Percentiles rank a stretch among this genome's conserved stretches.
phyloP scores from a whole-genome alignment of 2,888 invertebrate species.

The Synergus umbraculus region DNA sequence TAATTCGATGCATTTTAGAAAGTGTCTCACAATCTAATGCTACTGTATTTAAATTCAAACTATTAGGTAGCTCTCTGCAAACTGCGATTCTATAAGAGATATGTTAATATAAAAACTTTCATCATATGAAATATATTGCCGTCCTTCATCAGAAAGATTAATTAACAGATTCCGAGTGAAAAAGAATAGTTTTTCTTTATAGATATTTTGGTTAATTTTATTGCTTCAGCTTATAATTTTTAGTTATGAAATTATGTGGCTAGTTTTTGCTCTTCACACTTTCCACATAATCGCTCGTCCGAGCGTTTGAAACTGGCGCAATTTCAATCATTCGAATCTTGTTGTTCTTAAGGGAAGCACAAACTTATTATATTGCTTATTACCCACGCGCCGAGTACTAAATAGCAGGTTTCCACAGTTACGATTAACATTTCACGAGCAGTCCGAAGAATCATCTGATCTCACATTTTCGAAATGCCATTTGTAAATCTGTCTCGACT shows the following conservation, averaged over 20 bases:
- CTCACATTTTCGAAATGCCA: constrained; percentile 54
- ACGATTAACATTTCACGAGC: constrained; percentile 66
- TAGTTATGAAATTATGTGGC: background rate
- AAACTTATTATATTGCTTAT: constrained; percentile 58
- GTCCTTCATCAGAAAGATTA: background rate
- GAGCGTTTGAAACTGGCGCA: background rate
- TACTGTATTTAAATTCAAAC: constrained; percentile 32
- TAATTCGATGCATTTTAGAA: constrained; percentile 34
- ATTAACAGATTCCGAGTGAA: no score
- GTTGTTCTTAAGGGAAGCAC: constrained; percentile 45
- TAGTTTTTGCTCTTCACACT: constrained; percentile 17
- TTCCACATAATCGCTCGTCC: background rate
- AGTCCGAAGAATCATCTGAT: constrained; percentile 45
- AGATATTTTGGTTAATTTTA: background rate
- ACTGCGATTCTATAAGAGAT: background rate
- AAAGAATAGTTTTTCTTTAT: no score
- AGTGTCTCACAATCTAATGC: constrained; percentile 16
- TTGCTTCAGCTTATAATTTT: background rate
- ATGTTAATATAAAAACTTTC: background rate
- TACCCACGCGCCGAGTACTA: constrained; percentile 57
- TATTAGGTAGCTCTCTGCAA: background rate
- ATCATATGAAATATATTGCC: background rate
- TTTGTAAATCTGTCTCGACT: constrained; percentile 36
- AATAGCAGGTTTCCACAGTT: constrained; percentile 64
- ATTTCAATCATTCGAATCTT: constrained; percentile 35